These are phyloP conservation scores for Eulemur albifrons DNA, from an alignment of 2,797 vertebrate species.

Conservation along the genomic window DNA sequence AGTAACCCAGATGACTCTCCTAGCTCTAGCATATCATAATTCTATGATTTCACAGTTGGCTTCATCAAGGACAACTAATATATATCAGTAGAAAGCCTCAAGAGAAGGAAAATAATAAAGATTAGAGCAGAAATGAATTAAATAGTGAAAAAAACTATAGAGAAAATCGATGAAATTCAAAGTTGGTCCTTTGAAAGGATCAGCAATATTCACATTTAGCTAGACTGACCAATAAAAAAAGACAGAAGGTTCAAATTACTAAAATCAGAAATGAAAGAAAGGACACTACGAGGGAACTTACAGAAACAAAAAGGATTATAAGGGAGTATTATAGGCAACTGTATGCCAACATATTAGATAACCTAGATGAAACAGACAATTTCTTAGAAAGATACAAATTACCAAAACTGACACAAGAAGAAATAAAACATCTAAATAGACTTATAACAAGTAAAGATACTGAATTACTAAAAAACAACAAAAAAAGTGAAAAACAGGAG, in stretches of 20 bases:
- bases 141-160: background rate
- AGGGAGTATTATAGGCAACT: background rate
- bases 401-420: background rate
- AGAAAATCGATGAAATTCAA: background rate
- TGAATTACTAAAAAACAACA: background rate
- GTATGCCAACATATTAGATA: background rate
- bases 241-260: background rate
- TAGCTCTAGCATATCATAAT: background rate
- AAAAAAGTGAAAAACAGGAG: background rate
- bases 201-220: background rate
- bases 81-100: background rate
- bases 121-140: background rate
- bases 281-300: background rate
- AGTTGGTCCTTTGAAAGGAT: slow-evolving; percentile 1
- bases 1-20: background rate
- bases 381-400: slow-evolving; percentile 17
- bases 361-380: background rate
- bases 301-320: background rate
- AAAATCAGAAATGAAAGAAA: background rate
- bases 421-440: background rate
- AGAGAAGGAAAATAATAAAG: slow-evolving; percentile 3
- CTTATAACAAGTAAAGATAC: background rate
- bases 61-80: background rate
- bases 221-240: background rate
- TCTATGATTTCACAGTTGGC: background rate